These are phyloP conservation scores for Suricata suricatta DNA, from an alignment of 2,113 vertebrate species.

Conservation along the genomic window DNA sequence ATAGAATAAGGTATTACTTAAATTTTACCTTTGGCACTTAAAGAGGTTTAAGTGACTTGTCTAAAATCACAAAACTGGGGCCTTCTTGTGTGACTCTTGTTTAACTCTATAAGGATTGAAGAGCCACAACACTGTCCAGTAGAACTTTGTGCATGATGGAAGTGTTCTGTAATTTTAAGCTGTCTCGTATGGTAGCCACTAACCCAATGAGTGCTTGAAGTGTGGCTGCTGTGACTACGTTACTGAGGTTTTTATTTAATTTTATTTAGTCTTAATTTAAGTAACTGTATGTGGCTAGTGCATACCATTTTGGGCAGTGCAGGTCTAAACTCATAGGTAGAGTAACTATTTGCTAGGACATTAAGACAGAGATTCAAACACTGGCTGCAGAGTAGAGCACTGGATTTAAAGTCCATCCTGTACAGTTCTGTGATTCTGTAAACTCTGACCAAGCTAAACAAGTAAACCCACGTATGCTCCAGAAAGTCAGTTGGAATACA, in stretches of 20 bases:
- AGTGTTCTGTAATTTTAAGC: not conserved
- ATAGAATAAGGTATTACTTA: not conserved
- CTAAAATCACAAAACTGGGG: not conserved
- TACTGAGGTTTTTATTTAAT: not conserved
- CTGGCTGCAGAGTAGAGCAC: not conserved
- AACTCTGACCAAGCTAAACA: not conserved
- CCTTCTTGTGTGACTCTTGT: not conserved
- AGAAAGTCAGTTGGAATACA: not conserved
- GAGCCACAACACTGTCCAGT: not conserved
- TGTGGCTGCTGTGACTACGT: not conserved
- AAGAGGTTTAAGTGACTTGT: not conserved
- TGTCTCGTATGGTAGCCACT: not conserved
- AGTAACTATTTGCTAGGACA: not conserved
- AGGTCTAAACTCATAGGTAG: not conserved
- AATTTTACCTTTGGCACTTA: not conserved
- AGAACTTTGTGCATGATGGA: not conserved
- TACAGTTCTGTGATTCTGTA: not conserved
- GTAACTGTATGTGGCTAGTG: not conserved
- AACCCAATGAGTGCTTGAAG: not conserved
- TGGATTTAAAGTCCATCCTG: not conserved
- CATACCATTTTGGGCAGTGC: not conserved
- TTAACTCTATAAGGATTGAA: not conserved
- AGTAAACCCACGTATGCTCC: not conserved
- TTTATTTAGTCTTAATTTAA: not conserved
- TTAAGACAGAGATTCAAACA: not conserved